Conservation (phyloP, 2,113 vertebrate species). For the Ictalurus punctatus region DNA sequence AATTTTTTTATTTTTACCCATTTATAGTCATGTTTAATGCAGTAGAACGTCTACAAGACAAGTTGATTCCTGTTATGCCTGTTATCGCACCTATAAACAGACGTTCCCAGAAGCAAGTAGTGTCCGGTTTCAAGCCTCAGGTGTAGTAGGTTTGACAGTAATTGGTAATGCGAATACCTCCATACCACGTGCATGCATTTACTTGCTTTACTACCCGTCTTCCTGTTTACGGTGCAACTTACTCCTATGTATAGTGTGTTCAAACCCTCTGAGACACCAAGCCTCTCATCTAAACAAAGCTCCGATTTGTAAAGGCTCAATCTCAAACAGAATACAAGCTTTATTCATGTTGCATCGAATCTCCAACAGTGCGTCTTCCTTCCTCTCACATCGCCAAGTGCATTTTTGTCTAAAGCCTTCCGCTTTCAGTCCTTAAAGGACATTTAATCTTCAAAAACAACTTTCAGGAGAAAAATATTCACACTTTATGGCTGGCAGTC, state of each 20-base stretch:
- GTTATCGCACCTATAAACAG: not conserved
- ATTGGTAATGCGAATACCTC: not conserved
- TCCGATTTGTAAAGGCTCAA: not conserved
- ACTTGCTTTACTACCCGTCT: not conserved
- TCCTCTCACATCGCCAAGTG: not conserved
- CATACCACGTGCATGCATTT: not conserved
- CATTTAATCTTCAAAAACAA: not conserved
- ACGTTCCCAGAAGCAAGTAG: not conserved
- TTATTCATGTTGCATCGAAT: not conserved
- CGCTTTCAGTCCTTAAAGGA: not conserved
- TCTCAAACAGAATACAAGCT: not conserved
- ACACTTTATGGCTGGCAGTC: not conserved
- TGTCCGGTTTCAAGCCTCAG: not conserved
- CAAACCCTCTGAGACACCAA: not conserved
- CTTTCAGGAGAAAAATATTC: not conserved
- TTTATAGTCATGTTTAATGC: not conserved
- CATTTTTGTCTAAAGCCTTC: not conserved
- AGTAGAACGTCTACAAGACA: not conserved
- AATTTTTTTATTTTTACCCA: not conserved
- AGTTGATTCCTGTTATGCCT: not conserved
- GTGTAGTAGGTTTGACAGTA: too few species aligned
- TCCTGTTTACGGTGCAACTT: not conserved
- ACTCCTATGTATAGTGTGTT: not conserved
- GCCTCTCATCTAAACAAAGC: not conserved
- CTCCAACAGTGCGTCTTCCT: not conserved